These are phyloP conservation scores for Agrotis segetum DNA, from an alignment of 2,888 invertebrate species.

Conservation along the genomic window DNA sequence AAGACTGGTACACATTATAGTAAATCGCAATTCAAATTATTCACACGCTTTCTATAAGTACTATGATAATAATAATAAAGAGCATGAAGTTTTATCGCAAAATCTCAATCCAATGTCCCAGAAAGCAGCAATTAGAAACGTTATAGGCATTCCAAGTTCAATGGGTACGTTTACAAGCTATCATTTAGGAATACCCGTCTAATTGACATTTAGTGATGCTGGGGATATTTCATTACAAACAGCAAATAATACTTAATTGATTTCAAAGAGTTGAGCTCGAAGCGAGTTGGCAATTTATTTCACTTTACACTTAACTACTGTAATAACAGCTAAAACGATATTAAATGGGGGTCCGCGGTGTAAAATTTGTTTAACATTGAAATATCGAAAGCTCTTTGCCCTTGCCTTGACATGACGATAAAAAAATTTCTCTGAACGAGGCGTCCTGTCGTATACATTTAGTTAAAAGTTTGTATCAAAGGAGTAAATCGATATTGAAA, in stretches of 20 bases:
- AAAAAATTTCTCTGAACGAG: neutral
- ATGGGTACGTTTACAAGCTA: conserved; percentile 33
- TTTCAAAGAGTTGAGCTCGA: conserved; percentile 65
- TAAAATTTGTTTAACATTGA: conserved; percentile 52
- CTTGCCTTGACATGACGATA: conserved; percentile 5
- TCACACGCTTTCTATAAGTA: conserved; percentile 10
- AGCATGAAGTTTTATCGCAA: conserved; percentile 1
- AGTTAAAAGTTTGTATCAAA: neutral
- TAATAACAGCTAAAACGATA: conserved; percentile 62
- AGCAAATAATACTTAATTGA: conserved; percentile 69
- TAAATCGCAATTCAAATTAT: neutral
- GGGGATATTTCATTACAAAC: conserved; percentile 70
- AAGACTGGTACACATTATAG: neutral
- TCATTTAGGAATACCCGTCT: conserved; percentile 41
- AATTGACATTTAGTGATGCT: conserved; percentile 60
- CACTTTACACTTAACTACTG: conserved; percentile 70
- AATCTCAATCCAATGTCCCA: neutral
- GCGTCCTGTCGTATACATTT: neutral
- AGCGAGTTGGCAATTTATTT: conserved; percentile 73
- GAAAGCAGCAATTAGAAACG: conserved; percentile 15
- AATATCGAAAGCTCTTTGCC: conserved; percentile 50
- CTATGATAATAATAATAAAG: conserved; percentile 1
- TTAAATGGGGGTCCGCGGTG: conserved; percentile 51
- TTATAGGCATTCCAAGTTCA: conserved; percentile 14
- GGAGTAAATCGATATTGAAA: neutral